Conservation (phyloP, 2,888 invertebrate genomes). For the Chymomyza caudatula region DNA sequence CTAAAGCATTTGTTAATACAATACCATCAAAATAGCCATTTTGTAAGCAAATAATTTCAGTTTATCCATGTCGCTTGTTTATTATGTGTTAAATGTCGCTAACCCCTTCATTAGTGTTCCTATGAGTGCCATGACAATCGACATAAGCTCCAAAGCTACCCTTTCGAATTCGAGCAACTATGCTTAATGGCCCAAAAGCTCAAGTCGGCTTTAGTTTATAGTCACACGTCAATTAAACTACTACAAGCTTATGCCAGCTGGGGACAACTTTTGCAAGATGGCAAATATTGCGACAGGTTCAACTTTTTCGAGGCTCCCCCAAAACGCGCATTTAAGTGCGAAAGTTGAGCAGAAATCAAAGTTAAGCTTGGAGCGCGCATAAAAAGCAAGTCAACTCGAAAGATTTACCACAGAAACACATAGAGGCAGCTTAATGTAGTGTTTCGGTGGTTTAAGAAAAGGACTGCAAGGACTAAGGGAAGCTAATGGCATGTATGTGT, state of each 20-base stretch:
- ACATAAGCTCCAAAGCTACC: no score
- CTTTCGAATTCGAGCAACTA: no score
- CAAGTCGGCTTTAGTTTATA: neutral
- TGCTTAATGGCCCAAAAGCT: no score
- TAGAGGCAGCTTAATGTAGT: conserved; percentile 13
- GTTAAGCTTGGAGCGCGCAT: conserved; percentile 39
- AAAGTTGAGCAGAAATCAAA: conserved; percentile 55
- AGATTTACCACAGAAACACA: conserved; percentile 21
- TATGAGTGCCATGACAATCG: no score
- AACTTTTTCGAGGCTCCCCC: conserved; percentile 26
- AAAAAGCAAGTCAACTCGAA: neutral
- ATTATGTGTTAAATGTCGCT: no score
- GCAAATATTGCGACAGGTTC: conserved; percentile 4
- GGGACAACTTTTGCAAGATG: neutral
- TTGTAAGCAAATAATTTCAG: no score
- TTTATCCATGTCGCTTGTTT: no score
- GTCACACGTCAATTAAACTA: neutral
- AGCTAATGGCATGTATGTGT: neutral
- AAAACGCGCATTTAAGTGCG: conserved; percentile 60
- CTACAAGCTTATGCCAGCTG: neutral
- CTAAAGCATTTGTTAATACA: no score
- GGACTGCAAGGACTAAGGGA: no score
- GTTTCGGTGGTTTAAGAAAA: neutral
- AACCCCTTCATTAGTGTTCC: no score
- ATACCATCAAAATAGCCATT: no score